Conservation (phyloP, 2,113 vertebrate species). For the Leucopsar rothschildi region DNA sequence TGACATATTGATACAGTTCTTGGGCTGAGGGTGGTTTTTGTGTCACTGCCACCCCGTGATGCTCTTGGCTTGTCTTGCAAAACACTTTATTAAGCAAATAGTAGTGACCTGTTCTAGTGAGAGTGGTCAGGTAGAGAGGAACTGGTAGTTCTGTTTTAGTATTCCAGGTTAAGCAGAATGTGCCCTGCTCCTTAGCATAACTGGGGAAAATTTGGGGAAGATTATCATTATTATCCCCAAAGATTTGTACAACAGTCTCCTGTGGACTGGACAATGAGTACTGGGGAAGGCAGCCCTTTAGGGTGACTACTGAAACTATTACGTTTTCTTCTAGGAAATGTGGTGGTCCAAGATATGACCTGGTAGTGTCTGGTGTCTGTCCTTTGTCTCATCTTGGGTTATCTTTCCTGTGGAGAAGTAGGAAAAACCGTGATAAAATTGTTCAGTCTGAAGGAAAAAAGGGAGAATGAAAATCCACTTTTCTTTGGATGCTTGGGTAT, state of each 20-base stretch:
- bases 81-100: neutral
- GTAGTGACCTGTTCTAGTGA: neutral
- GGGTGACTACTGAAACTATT: neutral
- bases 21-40: neutral
- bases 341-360: accelerated
- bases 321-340: neutral
- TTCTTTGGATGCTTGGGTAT: neutral
- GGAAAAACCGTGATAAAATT: neutral
- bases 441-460: neutral
- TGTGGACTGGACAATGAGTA: neutral
- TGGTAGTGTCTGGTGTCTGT: neutral
- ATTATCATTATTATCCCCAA: neutral
- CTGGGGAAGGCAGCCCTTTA: neutral
- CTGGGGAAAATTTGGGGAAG: neutral
- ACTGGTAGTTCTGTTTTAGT: neutral
- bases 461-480: neutral
- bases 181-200: neutral
- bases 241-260: neutral
- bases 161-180: neutral
- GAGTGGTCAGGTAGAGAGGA: neutral
- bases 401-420: neutral
- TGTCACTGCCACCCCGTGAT: neutral
- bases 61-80: neutral
- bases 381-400: neutral
- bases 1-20: accelerated